Percentiles rank a stretch among this genome's conserved stretches.
Conservation (phyloP, 37 sponge, comb jelly and placozoan species). For the Hexactinellida sp. region DNA sequence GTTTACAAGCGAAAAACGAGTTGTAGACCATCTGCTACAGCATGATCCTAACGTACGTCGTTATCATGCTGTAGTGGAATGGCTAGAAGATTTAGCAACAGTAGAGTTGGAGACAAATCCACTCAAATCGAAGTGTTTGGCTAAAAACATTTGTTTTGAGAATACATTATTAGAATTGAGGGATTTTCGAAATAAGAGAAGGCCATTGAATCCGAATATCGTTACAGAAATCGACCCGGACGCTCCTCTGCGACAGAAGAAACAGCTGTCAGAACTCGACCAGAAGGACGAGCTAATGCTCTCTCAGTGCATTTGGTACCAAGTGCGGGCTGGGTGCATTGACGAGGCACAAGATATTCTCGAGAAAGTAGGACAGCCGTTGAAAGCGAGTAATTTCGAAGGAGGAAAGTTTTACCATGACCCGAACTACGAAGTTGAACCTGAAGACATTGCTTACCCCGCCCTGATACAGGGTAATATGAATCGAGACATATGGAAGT, state of each 20-base stretch:
- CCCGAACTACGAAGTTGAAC: constrained; percentile 44
- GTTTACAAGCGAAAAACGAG: not conserved
- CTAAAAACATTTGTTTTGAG: constrained; percentile 32
- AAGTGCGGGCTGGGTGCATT: constrained; percentile 65
- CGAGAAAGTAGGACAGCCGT: constrained; percentile 54
- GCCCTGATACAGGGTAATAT: constrained; percentile 67
- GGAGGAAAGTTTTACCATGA: constrained; percentile 87
- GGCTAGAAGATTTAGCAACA: constrained; percentile 70
- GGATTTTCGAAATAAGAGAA: not conserved
- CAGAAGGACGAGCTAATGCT: constrained; percentile 62
- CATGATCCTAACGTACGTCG: not conserved
- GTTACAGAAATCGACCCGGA: constrained; percentile 71
- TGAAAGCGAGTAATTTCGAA: constrained; percentile 70
- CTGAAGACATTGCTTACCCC: not conserved
- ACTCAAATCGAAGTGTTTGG: constrained; percentile 35
- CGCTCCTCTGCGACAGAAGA: constrained; percentile 49
- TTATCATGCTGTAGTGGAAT: constrained; percentile 49
- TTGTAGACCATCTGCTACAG: not conserved
- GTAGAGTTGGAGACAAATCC: constrained; percentile 35
- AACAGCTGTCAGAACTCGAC: constrained; percentile 55
- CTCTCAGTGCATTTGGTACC: constrained; percentile 50
- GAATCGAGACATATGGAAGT: constrained; percentile 79
- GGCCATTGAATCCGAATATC: not conserved
- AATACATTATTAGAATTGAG: constrained; percentile 47
- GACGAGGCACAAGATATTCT: constrained; percentile 82